Evolutionary conservation across 1,140 invertebrate genomes (phyloP).

Genomic region (Helicoverpa armigera): DNA sequence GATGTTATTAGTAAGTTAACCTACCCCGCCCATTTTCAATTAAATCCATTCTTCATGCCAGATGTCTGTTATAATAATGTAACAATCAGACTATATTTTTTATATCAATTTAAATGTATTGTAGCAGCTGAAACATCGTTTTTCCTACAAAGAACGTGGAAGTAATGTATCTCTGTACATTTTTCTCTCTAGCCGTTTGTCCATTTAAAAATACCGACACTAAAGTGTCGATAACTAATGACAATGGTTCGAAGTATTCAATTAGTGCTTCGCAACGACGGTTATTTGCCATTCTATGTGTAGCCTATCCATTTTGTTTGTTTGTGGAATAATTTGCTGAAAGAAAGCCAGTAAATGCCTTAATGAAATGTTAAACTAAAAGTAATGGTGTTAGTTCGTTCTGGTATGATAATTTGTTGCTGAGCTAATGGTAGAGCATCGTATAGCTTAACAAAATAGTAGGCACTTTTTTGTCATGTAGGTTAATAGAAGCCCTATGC

Average conservation of each 20-base stretch:
- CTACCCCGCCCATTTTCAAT: no score
- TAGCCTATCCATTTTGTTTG: conserved; percentile 10
- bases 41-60: no score
- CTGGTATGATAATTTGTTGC: neutral
- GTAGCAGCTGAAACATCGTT: conserved; percentile 9
- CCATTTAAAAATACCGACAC: conserved; percentile 32
- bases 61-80: neutral
- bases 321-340: conserved; percentile 1
- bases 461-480: no score
- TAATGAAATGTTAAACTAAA: neutral
- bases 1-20: no score
- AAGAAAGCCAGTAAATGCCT: neutral
- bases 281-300: conserved; percentile 29
- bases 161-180: conserved; percentile 14
- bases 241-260: conserved; percentile 13
- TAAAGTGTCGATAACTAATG: conserved; percentile 8
- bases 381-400: neutral
- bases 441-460: no score
- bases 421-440: neutral
- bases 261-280: conserved; percentile 9
- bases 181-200: conserved; percentile 3
- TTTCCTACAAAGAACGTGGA: conserved; percentile 23
- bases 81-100: neutral
- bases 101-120: neutral
- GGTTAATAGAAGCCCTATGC: no score